Conservation (phyloP, 2,797 vertebrate species). For the Tauraco hartlaubi region DNA sequence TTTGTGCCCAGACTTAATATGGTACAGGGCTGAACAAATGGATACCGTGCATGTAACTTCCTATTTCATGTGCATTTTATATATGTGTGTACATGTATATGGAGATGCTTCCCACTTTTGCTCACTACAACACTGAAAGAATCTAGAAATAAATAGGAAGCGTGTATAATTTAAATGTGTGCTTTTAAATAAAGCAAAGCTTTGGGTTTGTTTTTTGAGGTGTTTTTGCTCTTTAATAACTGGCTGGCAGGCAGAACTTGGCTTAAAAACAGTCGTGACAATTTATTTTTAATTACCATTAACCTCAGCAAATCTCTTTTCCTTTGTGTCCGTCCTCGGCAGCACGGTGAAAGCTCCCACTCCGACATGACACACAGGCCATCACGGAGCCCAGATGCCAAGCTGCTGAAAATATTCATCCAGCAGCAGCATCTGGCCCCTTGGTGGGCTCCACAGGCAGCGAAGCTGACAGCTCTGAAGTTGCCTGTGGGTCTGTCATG, state of each 20-base stretch:
- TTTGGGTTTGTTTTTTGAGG: background rate
- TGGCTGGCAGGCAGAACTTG: background rate
- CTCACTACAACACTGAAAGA: background rate
- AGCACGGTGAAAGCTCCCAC: background rate
- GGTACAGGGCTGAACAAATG: background rate
- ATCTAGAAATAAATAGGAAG: background rate
- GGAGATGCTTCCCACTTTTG: background rate
- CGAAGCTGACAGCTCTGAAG: conserved; percentile 55
- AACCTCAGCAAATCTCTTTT: conserved; percentile 20
- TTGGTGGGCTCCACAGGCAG: conserved; percentile 24
- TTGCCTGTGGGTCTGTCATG: conserved; percentile 44
- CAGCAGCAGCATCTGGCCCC: conserved; percentile 32
- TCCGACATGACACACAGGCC: background rate
- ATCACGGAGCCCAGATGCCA: background rate
- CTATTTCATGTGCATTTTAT: background rate
- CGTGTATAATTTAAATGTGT: background rate
- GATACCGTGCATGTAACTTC: background rate
- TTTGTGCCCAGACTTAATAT: background rate
- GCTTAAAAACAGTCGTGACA: background rate
- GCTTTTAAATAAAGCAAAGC: background rate
- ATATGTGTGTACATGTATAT: background rate
- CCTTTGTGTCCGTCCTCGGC: background rate
- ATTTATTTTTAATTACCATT: conserved; percentile 27
- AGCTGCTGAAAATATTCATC: background rate
- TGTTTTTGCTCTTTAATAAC: background rate